Evolutionary conservation across 2,888 invertebrate genomes (phyloP), one percentile per base, ranked within the genome.

Genomic region (Peribatodes rhomboidaria): DNA sequence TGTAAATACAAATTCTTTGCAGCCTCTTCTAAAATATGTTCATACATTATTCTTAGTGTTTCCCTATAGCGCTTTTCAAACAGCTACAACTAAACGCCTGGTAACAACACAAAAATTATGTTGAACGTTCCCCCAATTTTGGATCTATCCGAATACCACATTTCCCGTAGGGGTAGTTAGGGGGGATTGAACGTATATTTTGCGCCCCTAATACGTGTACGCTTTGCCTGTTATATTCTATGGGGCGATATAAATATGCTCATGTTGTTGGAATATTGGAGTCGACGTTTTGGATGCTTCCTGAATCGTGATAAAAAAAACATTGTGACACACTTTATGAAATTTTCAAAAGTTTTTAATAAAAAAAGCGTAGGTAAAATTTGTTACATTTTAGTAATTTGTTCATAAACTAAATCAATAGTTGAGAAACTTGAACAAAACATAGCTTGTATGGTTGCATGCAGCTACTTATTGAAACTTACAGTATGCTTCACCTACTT

Each of bases 151-250:
- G 73, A 77, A 81, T 78, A 79, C 74, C 76, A 66, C 71, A 77
- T 74, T 75, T 78, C 84, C 81, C 82, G 46, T 8, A 53, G 78
- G 84, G 55, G 77, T 75, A 72, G 75, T 85, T 82, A 77, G 47
- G 67, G 71, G 54, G 70, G 82, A 83, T 80, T 77, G 79, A 73
- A 76, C 73, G 80, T 78, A 79, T 82, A 83, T 82, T 77, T 83
- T 79, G 79, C 70, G 71, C 72, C 72, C 72, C 76, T 85, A 85
- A 86, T 84, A 82, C 78, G 71, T 75, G 78, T 78, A 81, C 79
- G 75, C 79, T 61, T 68, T 72, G 67, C 65, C 70, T 66, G 61
- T 75, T 73, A 73, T 73, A 73, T 72, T 73, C 76, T 78, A 67
- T 74, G 68, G 77, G 77, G 76, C 67, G 74, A 62, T 65, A 72